Conservation (phyloP, 2,888 invertebrate genomes). For the Coleophora flavipennella region DNA sequence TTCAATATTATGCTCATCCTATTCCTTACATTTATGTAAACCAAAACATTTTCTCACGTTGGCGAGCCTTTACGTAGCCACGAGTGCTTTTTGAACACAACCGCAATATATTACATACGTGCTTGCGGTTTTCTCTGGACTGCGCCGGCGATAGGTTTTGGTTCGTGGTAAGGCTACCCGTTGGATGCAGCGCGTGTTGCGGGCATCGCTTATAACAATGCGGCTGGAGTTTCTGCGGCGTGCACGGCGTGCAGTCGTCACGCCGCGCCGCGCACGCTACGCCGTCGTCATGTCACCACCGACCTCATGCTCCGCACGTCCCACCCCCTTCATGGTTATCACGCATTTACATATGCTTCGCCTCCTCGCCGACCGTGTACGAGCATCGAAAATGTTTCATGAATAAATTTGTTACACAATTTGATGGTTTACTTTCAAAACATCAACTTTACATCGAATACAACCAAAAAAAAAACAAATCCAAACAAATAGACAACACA, state of each 20-base stretch:
- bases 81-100: slow-evolving; percentile 1
- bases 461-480: slow-evolving; percentile 43
- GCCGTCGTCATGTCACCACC: neutral
- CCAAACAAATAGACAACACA: slow-evolving; percentile 42
- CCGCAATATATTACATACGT: slow-evolving; percentile 6
- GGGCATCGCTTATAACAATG: slow-evolving; percentile 26
- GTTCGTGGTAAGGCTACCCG: slow-evolving; percentile 14
- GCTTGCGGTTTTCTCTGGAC: slow-evolving; percentile 11
- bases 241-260: slow-evolving; percentile 15
- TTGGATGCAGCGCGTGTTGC: slow-evolving; percentile 17
- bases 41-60: neutral
- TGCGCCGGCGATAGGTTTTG: slow-evolving; percentile 13
- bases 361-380: slow-evolving; percentile 51
- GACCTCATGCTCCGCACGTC: slow-evolving; percentile 39
- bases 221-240: slow-evolving; percentile 7
- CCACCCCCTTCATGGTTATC: slow-evolving; percentile 54
- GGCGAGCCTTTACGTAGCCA: neutral
- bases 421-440: slow-evolving; percentile 54
- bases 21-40: too few species aligned
- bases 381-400: slow-evolving; percentile 67
- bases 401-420: slow-evolving; percentile 70
- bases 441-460: slow-evolving; percentile 31
- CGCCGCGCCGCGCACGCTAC: slow-evolving; percentile 10
- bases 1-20: too few species aligned
- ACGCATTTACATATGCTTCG: slow-evolving; percentile 67